A percentile compares a stretch with the other conserved stretches of the same genome.
Conservation (phyloP, 2,113 vertebrate genomes). For the Leptosomus discolor region DNA sequence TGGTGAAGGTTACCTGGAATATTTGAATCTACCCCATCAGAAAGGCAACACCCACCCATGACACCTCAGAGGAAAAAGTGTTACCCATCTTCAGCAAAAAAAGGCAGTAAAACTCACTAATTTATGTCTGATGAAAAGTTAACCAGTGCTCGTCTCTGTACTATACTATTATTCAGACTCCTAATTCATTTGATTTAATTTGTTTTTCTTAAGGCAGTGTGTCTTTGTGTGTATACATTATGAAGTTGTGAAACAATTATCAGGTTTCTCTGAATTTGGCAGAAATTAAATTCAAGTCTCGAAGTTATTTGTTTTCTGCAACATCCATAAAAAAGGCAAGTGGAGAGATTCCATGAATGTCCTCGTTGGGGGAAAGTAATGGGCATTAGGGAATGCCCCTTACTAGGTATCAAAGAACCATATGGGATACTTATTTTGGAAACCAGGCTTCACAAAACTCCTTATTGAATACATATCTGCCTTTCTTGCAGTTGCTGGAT, state of each 20-base stretch:
- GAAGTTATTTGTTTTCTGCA: background rate
- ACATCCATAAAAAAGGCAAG: background rate
- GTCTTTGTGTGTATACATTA: background rate
- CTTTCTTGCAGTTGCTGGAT: slow-evolving; percentile 86
- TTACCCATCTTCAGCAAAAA: background rate
- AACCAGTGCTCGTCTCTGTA: background rate
- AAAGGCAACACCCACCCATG: background rate
- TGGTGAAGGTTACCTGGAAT: background rate
- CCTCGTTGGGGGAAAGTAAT: background rate
- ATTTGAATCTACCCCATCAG: background rate
- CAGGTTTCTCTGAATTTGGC: background rate
- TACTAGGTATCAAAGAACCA: background rate
- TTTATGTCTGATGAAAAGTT: background rate
- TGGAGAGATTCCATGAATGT: background rate
- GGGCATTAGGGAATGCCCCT: background rate
- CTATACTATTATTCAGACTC: background rate
- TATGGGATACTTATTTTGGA: background rate
- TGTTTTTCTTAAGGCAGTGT: background rate
- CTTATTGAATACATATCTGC: background rate
- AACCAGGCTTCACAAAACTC: background rate
- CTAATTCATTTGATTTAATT: background rate
- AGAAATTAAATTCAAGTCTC: background rate
- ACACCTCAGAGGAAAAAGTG: background rate
- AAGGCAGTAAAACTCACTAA: background rate
- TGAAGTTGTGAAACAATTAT: background rate